These are phyloP conservation scores for Chrysemys picta DNA, from an alignment of 2,113 vertebrate genomes.

Conservation along the genomic window DNA sequence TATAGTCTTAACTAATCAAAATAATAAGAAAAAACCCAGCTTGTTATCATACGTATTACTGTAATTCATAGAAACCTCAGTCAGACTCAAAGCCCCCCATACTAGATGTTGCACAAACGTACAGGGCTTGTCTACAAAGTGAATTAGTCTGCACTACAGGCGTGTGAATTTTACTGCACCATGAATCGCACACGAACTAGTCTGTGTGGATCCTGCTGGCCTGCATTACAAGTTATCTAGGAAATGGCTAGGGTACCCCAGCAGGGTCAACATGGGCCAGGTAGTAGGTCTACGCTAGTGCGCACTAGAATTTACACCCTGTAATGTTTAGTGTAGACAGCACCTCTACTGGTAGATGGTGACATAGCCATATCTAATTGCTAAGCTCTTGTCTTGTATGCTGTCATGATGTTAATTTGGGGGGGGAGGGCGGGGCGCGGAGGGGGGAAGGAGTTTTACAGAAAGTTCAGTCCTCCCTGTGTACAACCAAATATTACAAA, in stretches of 20 bases:
- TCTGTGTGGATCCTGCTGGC: not conserved
- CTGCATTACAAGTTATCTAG: not conserved
- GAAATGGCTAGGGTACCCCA: not conserved
- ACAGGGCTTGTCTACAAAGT: not conserved
- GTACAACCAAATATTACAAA: not conserved
- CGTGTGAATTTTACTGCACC: not conserved
- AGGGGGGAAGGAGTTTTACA: not conserved
- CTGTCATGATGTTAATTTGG: not conserved
- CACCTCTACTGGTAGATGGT: too few relatives aligned
- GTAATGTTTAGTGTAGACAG: not conserved
- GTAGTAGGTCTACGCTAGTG: not conserved
- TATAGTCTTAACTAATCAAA: not conserved
- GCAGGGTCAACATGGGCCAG: not conserved
- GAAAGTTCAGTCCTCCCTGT: not conserved
- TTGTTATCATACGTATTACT: not conserved
- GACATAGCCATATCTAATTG: not conserved
- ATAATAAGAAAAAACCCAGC: not conserved
- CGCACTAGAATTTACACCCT: too few relatives aligned
- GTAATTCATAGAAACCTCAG: not conserved
- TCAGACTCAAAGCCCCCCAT: not conserved
- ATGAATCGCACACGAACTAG: not conserved
- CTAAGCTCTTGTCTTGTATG: not conserved
- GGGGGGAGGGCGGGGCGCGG: accelerated
- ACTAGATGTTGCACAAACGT: not conserved
- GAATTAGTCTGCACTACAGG: not conserved